phyloP scores from a whole-genome alignment of 1,140 invertebrate genomes.

The Trypoxylus dichotomus region DNA sequence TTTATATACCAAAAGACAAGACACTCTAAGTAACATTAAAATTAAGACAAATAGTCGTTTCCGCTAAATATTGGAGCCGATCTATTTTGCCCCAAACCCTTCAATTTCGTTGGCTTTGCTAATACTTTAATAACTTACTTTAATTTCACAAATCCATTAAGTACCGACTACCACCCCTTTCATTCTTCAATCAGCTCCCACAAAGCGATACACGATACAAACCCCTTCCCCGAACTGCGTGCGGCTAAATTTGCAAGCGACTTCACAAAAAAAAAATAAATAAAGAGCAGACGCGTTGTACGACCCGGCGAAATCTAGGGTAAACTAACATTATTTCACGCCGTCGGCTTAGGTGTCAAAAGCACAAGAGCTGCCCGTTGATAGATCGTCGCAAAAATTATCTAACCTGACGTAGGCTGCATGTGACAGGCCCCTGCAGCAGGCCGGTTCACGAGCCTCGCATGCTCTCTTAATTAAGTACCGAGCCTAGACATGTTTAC shows the following conservation, averaged over 20 bases:
- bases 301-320: background rate
- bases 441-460: background rate
- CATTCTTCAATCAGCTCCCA: no score
- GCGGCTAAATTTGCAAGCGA: background rate
- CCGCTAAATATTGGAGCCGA: no score
- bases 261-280: background rate
- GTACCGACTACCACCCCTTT: no score
- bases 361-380: constrained; percentile 9
- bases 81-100: no score
- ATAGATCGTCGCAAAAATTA: constrained; percentile 20
- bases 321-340: background rate
- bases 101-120: no score
- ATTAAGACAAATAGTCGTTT: no score
- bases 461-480: background rate
- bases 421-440: background rate
- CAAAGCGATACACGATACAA: no score
- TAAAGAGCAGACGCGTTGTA: background rate
- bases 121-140: no score
- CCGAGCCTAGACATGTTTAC: background rate
- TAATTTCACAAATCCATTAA: no score
- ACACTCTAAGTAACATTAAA: no score
- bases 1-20: no score
- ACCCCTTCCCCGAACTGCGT: no score
- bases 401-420: background rate
- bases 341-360: background rate